These are phyloP conservation scores for Eristalis pertinax DNA, from an alignment of 2,888 invertebrate genomes.

Conservation along the genomic window DNA sequence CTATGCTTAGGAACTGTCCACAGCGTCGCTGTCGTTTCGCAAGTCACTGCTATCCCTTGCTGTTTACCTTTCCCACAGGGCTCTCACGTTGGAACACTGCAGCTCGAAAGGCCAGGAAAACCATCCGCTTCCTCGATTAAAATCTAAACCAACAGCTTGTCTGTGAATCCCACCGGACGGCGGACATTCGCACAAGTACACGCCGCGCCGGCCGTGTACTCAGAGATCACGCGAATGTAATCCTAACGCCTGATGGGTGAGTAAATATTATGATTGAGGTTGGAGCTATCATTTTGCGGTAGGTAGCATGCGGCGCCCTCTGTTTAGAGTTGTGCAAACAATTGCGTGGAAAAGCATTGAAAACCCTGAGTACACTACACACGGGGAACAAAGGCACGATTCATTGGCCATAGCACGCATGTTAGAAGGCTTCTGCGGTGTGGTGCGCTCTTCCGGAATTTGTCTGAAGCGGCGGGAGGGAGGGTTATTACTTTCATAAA, in stretches of 20 bases:
- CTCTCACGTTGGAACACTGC: neutral
- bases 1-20: neutral
- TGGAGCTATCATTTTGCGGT: constrained; percentile 20
- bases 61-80: constrained; percentile 35
- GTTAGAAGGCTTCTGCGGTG: constrained; percentile 1
- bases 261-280: constrained; percentile 42
- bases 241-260: neutral
- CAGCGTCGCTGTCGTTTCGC: constrained; percentile 7
- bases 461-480: neutral
- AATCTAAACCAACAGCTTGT: constrained; percentile 25
- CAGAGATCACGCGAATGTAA: constrained; percentile 26
- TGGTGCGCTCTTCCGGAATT: constrained; percentile 11
- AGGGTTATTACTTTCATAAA: neutral
- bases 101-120: neutral
- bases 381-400: constrained; percentile 36
- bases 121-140: constrained; percentile 9
- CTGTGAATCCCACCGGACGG: neutral
- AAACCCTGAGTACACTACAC: neutral
- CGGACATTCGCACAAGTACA: constrained; percentile 20
- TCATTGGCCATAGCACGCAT: constrained; percentile 20
- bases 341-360: constrained; percentile 1
- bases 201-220: neutral
- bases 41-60: neutral
- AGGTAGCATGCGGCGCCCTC: constrained; percentile 29
- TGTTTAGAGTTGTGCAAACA: constrained; percentile 41